These are phyloP conservation scores for Campoplex capitator DNA, from an alignment of 2,888 invertebrate species.

Conservation along the genomic window DNA sequence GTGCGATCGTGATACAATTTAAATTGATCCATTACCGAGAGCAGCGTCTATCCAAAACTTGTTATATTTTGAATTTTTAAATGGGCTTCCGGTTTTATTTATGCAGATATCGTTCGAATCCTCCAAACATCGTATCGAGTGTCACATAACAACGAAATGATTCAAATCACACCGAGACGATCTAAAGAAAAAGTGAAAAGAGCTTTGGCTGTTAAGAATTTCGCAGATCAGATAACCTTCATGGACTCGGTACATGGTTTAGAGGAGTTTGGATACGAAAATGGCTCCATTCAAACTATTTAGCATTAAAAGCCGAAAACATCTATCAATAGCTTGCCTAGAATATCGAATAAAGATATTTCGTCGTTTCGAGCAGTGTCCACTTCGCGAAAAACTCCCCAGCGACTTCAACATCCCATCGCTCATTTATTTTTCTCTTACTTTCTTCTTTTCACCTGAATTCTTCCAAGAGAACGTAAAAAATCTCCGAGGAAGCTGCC, in stretches of 20 bases:
- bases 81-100: neutral
- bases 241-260: neutral
- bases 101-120: neutral
- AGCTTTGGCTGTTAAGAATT: neutral
- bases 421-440: conserved; percentile 1
- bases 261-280: neutral
- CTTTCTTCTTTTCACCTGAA: neutral
- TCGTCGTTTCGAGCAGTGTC: conserved; percentile 6
- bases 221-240: neutral
- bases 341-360: neutral
- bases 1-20: conserved; percentile 1
- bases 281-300: neutral
- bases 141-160: neutral
- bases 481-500: neutral
- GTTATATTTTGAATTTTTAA: neutral
- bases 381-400: conserved; percentile 12
- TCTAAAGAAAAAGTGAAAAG: neutral
- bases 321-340: neutral
- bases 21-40: neutral
- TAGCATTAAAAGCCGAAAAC: neutral
- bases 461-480: neutral
- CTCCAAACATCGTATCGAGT: neutral
- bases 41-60: neutral
- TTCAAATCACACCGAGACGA: neutral
- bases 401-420: neutral